A percentile compares a stretch with the other conserved stretches of the same genome.
phyloP scores from a whole-genome alignment of 2,888 invertebrate genomes.

The Stenodera caucasica region DNA sequence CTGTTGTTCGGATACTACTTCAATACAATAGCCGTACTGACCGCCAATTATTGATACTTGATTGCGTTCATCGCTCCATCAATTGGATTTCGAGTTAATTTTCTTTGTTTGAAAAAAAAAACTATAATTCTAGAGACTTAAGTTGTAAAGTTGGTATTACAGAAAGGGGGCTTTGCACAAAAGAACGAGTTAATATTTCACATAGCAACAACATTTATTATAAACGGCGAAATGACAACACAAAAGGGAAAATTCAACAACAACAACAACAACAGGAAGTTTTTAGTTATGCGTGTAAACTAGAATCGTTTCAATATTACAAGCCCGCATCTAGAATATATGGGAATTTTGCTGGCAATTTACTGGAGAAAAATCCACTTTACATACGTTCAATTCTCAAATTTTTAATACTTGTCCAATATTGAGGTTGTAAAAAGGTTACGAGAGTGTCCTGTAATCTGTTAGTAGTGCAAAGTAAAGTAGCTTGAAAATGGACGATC shows the following conservation, averaged over 20 bases:
- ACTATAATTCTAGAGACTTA: background rate
- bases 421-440: background rate
- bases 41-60: slow-evolving; percentile 41
- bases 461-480: slow-evolving; percentile 24
- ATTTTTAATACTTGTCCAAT: too few relatives aligned
- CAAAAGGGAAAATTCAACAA: background rate
- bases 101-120: background rate
- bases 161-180: background rate
- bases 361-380: too few relatives aligned
- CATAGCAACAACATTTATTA: background rate
- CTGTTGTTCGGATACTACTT: slow-evolving; percentile 24
- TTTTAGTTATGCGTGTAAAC: background rate
- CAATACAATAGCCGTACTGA: slow-evolving; percentile 18
- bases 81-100: slow-evolving; percentile 2
- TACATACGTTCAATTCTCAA: too few relatives aligned
- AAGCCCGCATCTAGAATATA: slow-evolving; percentile 32
- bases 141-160: background rate
- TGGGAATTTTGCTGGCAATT: slow-evolving; percentile 29
- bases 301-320: background rate
- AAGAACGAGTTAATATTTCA: background rate
- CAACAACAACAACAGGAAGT: background rate
- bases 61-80: slow-evolving; percentile 31
- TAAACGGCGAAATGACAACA: background rate
- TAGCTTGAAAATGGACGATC: slow-evolving; percentile 37
- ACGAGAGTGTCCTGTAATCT: background rate